A percentile compares a stretch with the other conserved stretches of the same genome.
These are phyloP conservation scores for Xerus inauris DNA, from an alignment of 2,113 vertebrate species.

Conservation along the genomic window DNA sequence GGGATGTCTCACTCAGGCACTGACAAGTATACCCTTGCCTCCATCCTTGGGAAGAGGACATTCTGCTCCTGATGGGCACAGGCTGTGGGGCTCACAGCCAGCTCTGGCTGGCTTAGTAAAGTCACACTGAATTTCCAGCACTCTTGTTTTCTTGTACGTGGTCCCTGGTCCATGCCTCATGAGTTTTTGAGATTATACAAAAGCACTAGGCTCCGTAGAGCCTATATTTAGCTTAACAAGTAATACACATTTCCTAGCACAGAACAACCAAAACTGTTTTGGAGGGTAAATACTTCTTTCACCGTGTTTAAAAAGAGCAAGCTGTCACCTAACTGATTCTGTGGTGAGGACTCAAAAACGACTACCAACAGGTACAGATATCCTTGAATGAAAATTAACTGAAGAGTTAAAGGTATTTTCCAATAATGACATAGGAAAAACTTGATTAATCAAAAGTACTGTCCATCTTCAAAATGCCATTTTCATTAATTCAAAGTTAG, in stretches of 20 bases:
- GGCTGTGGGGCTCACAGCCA: background rate
- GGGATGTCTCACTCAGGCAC: background rate
- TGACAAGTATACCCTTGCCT: background rate
- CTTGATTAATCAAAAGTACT: background rate
- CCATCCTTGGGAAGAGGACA: conserved; percentile 10
- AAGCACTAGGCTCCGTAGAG: background rate
- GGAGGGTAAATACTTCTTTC: background rate
- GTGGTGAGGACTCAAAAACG: background rate
- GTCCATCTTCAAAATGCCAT: background rate
- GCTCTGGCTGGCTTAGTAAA: background rate
- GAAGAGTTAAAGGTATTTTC: background rate
- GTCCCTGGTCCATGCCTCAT: background rate
- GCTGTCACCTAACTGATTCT: background rate
- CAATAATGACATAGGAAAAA: conserved; percentile 17
- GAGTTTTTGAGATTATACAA: background rate
- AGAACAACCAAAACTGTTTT: background rate
- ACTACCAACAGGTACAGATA: background rate
- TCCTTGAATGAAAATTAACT: background rate
- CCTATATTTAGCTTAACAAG: conserved; percentile 8
- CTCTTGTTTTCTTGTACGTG: background rate
- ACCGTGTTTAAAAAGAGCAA: background rate
- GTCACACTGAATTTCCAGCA: background rate
- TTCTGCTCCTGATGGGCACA: background rate
- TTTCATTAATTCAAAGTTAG: conserved; percentile 50
- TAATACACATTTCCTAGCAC: background rate